phyloP scores from a whole-genome alignment of 2,797 vertebrate species.

The Apogon hyalosoma region DNA sequence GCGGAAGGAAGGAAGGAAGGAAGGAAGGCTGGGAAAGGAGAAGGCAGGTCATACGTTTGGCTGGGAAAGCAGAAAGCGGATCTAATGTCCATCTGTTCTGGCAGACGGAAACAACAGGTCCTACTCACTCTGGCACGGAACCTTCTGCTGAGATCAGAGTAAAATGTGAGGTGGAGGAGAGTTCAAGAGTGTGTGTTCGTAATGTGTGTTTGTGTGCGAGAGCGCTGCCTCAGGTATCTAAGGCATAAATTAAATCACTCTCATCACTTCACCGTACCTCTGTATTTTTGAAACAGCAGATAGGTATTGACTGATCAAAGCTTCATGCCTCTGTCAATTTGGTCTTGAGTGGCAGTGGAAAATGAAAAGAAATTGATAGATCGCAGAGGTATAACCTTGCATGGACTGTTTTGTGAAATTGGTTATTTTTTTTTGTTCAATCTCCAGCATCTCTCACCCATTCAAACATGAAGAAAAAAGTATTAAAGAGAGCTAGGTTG shows the following conservation, averaged over 20 bases:
- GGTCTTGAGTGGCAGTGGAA: conserved; percentile 43
- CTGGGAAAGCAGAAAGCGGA: conserved; percentile 69
- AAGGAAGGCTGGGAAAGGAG: conserved; percentile 29
- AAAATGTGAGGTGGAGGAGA: conserved; percentile 63
- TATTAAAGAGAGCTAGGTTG: conserved; percentile 20
- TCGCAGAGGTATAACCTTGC: conserved; percentile 53
- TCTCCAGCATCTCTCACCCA: conserved; percentile 53
- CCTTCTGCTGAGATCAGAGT: conserved; percentile 71
- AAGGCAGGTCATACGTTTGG: conserved; percentile 66
- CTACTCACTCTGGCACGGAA: conserved; percentile 55
- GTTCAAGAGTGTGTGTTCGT: conserved; percentile 58
- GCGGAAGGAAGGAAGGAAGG: conserved; percentile 39
- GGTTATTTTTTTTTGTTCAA: conserved; percentile 57
- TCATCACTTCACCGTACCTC: conserved; percentile 57
- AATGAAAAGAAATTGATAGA: conserved; percentile 62
- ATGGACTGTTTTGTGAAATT: conserved; percentile 73
- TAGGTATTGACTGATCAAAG: conserved; percentile 45
- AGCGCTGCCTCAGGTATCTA: conserved; percentile 65
- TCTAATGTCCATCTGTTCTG: conserved; percentile 78
- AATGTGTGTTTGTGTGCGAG: conserved; percentile 39
- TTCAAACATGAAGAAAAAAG: conserved; percentile 44
- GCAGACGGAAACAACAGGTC: conserved; percentile 79
- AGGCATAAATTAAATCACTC: conserved; percentile 66
- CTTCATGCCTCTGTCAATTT: conserved; percentile 46
- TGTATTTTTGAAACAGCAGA: conserved; percentile 55